A percentile compares a stretch with the other conserved stretches of the same genome.
Evolutionary conservation across 23 tunicate genomes (phyloP).

Genomic region (Clavelina lepadiformis): DNA sequence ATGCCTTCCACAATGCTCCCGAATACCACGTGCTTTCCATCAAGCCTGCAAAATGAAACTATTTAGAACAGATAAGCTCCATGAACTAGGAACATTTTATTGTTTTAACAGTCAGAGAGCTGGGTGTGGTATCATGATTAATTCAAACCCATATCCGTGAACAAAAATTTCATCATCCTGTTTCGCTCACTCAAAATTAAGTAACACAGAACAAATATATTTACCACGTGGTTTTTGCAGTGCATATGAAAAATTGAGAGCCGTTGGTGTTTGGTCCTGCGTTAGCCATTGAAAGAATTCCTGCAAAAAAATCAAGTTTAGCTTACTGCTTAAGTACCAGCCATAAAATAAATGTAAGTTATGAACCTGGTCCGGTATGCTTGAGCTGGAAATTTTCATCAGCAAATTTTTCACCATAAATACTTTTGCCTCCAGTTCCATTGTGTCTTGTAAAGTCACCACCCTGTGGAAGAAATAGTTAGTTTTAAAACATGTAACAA

Average conservation of each 20-base stretch:
- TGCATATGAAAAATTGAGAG: slow-evolving; percentile 94
- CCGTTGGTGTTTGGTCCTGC: slow-evolving; percentile 98
- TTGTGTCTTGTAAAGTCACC: slow-evolving; percentile 92
- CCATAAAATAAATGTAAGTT: not conserved
- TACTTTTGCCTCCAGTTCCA: slow-evolving; percentile 98
- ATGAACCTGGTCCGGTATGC: slow-evolving; percentile 87
- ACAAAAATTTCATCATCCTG: too few species aligned
- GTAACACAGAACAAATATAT: too few species aligned
- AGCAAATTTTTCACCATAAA: slow-evolving; percentile 89
- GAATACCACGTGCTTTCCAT: slow-evolving; percentile 85
- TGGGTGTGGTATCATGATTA: too few species aligned
- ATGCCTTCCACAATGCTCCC: slow-evolving; percentile 68
- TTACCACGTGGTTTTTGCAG: slow-evolving; percentile 80
- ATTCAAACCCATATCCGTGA: too few species aligned
- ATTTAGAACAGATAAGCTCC: not conserved
- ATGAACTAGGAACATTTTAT: not conserved
- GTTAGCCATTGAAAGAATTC: slow-evolving; percentile 97
- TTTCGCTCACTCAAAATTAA: too few species aligned
- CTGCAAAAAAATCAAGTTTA: slow-evolving; percentile 6
- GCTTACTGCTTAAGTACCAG: not conserved
- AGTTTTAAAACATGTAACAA: not conserved
- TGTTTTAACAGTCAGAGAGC: not conserved
- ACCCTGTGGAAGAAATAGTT: slow-evolving; percentile 30
- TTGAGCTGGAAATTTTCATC: slow-evolving; percentile 94
- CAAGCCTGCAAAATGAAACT: slow-evolving; percentile 27